Conservation (phyloP, 2,888 invertebrate species). For the Temnothorax ravouxi region DNA sequence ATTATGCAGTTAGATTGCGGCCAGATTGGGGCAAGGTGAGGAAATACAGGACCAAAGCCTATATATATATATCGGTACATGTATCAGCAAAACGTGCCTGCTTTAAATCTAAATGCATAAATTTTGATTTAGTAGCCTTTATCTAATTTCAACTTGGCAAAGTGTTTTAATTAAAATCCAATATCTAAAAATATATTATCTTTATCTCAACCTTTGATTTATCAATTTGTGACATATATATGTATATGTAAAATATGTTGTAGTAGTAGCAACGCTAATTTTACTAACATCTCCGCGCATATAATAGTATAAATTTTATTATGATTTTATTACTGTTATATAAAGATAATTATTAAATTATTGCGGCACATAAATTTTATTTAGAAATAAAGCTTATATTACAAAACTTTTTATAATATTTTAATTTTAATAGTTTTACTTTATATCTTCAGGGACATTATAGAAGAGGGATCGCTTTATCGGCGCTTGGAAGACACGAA, state of each 20-base stretch:
- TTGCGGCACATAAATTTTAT: background rate
- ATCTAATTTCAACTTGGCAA: background rate
- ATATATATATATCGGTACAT: constrained; percentile 11
- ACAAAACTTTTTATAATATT: background rate
- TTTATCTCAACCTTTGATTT: background rate
- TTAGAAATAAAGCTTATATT: background rate
- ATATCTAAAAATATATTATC: background rate
- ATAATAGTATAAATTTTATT: background rate
- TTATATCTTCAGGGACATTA: constrained; percentile 87
- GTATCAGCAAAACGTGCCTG: background rate
- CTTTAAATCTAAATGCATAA: background rate
- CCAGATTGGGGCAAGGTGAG: constrained; percentile 91
- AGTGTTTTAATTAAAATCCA: background rate
- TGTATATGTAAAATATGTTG: background rate
- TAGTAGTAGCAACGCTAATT: background rate
- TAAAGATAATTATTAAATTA: background rate
- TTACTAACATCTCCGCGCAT: background rate
- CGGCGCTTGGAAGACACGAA: constrained; percentile 87
- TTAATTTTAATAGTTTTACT: background rate
- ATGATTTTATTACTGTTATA: background rate
- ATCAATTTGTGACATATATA: background rate
- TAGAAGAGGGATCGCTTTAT: constrained; percentile 87
- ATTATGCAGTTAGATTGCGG: constrained; percentile 88
- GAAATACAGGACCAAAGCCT: constrained; percentile 2
- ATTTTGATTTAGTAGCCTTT: background rate